Base-by-base conservation (phyloP, 2,797 vertebrate genomes). In the Melanotaenia nigrans region DNA sequence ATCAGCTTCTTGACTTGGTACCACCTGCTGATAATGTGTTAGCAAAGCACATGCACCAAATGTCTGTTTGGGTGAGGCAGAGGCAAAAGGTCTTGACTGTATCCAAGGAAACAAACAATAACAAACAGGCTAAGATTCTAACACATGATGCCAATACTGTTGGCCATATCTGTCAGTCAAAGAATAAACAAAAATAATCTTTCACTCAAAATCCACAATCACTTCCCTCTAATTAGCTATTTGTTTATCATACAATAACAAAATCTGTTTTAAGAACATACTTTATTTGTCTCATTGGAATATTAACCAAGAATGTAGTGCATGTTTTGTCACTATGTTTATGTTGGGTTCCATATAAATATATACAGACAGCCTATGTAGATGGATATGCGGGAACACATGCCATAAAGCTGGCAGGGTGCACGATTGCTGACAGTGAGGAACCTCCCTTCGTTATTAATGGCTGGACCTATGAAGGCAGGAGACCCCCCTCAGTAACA, bases 11-110 rank as follows among this genome's bases (percentile, higher is more conserved):
- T 67, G 87, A 89, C 89, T 77, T 51, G 20, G 68, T 80, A 83
- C 83, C 84, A 77, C 87, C 88, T 88, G 85, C 88, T 86, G 87
- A 74, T 90, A 83, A 89, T 87, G 85, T 89, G 85, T 91, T 84
- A 91, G 85, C 82, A 77, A 80, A 73, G 73, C 86, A 71, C 71
- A 58, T 75, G 84, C 78, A 82, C 65, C 83, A 84, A 85, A 87
- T 77, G 66, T 78, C 84, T 77, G 87, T 87, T 78, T 84, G 85
- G 83, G 87, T 91, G 84, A 89, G 51, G 73, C 68, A 71, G 68
- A 81, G 72, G 75, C 78, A 84, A 82, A 77, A 81, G 75, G 74
- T 75, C 73, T 72, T 73, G 78, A 75, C 63, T 1, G 90, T 92
- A 82, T 87, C 90, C 87, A 89, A 61, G 87, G 87, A 81, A 89